Percentiles rank a stretch among this genome's conserved stretches.
These are phyloP conservation scores for Monopterus albus DNA, from an alignment of 2,113 vertebrate species.

Conservation along the genomic window DNA sequence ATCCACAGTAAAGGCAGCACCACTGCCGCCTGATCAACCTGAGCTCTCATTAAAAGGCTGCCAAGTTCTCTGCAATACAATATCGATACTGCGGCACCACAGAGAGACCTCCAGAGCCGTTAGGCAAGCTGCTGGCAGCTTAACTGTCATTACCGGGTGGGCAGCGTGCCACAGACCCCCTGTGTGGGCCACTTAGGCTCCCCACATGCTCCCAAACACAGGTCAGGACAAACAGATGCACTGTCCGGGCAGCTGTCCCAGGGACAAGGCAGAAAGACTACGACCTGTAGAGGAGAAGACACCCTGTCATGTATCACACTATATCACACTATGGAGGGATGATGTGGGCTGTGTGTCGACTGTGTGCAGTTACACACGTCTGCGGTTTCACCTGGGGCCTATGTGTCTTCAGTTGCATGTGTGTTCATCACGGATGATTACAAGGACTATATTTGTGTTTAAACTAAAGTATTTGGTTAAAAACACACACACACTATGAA, in stretches of 20 bases:
- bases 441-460: conserved; percentile 30
- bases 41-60: conserved; percentile 82
- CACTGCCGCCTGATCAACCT: conserved; percentile 82
- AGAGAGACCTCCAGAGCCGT: conserved; percentile 70
- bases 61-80: conserved; percentile 74
- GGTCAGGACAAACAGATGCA: conserved; percentile 78
- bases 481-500: conserved; percentile 14
- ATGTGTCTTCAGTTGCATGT: conserved; percentile 35
- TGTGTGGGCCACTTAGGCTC: conserved; percentile 66
- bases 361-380: conserved; percentile 10
- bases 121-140: conserved; percentile 69
- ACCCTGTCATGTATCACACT: conserved; percentile 22
- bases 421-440: not conserved
- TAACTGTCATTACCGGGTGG: conserved; percentile 69
- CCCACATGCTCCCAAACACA: conserved; percentile 71
- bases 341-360: conserved; percentile 29
- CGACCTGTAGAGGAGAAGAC: conserved; percentile 55
- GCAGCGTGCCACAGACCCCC: conserved; percentile 69
- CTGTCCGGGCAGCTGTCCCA: conserved; percentile 66
- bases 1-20: conserved; percentile 72
- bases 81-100: conserved; percentile 79
- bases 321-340: conserved; percentile 34
- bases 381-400: conserved; percentile 51
- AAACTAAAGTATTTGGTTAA: conserved; percentile 32
- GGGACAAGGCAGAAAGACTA: conserved; percentile 50